Conservation (phyloP, 2,797 vertebrate genomes). For the Oryzias dopingdopingensis region DNA sequence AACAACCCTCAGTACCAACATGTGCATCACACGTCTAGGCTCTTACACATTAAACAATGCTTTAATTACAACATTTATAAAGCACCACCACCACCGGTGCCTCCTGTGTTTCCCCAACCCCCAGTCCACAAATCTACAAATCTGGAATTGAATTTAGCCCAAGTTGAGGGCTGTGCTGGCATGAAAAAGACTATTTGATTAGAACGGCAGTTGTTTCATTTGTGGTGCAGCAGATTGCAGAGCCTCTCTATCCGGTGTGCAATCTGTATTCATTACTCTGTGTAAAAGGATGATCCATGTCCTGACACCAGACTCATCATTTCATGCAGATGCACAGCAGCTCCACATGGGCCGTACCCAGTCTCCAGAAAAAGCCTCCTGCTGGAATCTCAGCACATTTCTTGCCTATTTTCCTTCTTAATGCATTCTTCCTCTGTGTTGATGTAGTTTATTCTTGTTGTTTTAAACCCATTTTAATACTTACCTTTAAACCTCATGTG, state of each 20-base stretch:
- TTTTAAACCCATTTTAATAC: neutral
- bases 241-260: conserved; percentile 72
- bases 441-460: neutral
- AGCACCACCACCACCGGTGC: conserved; percentile 35
- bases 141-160: conserved; percentile 80
- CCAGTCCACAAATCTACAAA: conserved; percentile 72
- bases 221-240: conserved; percentile 77
- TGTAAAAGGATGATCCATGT: conserved; percentile 77
- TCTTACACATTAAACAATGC: conserved; percentile 73
- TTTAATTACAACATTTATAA: conserved; percentile 82
- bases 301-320: conserved; percentile 73
- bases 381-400: conserved; percentile 27
- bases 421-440: conserved; percentile 5
- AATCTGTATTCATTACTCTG: conserved; percentile 78
- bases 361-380: conserved; percentile 36
- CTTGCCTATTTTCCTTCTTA: conserved; percentile 1
- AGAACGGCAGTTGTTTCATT: conserved; percentile 79
- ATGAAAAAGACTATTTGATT: conserved; percentile 82
- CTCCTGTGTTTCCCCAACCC: conserved; percentile 56
- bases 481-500: neutral
- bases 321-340: conserved; percentile 76
- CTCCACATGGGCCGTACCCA: conserved; percentile 64
- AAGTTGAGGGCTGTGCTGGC: conserved; percentile 80
- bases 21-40: conserved; percentile 44
- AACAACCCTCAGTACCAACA: conserved; percentile 8